These are phyloP conservation scores for Isaurus tuberculatus DNA, from an alignment of 92 coral and sea anemone species.

Conservation along the genomic window DNA sequence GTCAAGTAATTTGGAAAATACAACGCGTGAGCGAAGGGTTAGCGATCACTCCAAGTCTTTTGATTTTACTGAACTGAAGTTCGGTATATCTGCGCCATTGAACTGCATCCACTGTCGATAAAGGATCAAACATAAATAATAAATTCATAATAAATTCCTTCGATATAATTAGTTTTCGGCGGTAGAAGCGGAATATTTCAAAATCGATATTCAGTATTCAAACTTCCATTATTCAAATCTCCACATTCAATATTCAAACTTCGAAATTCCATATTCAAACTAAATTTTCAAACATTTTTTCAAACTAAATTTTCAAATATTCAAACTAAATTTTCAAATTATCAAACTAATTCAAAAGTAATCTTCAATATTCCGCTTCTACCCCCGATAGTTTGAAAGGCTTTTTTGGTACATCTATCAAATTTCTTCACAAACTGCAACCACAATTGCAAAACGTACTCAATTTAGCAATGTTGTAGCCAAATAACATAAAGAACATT, in stretches of 20 bases:
- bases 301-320: too few species aligned
- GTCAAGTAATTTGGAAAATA: neutral
- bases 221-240: too few species aligned
- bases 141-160: neutral
- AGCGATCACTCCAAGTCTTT: neutral
- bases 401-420: neutral
- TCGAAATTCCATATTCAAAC: too few species aligned
- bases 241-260: too few species aligned
- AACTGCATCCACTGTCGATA: neutral
- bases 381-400: neutral
- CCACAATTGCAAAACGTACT: conserved; percentile 5
- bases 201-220: too few species aligned
- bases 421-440: conserved; percentile 2
- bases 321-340: too few species aligned
- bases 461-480: conserved; percentile 1
- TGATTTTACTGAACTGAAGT: conserved; percentile 8
- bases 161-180: neutral
- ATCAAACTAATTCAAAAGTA: too few species aligned
- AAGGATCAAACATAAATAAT: conserved; percentile 9
- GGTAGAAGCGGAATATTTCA: too few species aligned
- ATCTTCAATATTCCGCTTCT: too few species aligned
- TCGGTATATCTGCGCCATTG: conserved; percentile 1
- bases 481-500: neutral
- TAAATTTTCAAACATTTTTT: too few species aligned
- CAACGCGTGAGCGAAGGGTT: neutral